phyloP scores from a whole-genome alignment of 2,797 vertebrate species.

The Nannoperca obscura region DNA sequence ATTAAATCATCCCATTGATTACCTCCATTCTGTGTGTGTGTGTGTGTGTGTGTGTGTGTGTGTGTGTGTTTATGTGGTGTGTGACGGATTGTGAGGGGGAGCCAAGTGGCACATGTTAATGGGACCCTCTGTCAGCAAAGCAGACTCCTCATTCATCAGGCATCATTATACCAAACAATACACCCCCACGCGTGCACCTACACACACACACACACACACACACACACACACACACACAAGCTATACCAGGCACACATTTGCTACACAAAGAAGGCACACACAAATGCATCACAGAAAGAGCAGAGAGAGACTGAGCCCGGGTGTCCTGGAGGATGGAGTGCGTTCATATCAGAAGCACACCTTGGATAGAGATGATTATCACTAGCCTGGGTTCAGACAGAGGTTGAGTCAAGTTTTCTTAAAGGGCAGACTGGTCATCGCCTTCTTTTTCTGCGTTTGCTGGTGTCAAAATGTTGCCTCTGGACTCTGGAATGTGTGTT shows the following conservation, averaged over 20 bases:
- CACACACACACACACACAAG: slow-evolving; percentile 21
- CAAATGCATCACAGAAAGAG: slow-evolving; percentile 34
- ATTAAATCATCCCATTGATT: slow-evolving; percentile 77
- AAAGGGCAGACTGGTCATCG: slow-evolving; percentile 29
- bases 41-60: slow-evolving; percentile 28
- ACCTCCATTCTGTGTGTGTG: slow-evolving; percentile 44
- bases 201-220: slow-evolving; percentile 27
- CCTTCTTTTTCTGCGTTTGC: slow-evolving; percentile 18
- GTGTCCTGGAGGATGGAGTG: slow-evolving; percentile 47
- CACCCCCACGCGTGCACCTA: slow-evolving; percentile 13
- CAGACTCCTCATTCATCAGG: slow-evolving; percentile 69
- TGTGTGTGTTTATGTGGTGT: slow-evolving; percentile 42
- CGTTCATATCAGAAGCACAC: slow-evolving; percentile 50
- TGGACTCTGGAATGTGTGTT: slow-evolving; percentile 24
- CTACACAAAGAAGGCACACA: slow-evolving; percentile 18
- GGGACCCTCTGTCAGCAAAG: slow-evolving; percentile 58
- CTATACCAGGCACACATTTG: neutral
- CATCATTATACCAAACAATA: slow-evolving; percentile 62
- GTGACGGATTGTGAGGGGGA: slow-evolving; percentile 55
- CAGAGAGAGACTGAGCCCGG: slow-evolving; percentile 4
- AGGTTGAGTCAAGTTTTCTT: slow-evolving; percentile 60
- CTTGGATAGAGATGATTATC: slow-evolving; percentile 51
- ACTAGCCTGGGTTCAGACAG: slow-evolving; percentile 35
- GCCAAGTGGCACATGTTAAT: slow-evolving; percentile 69
- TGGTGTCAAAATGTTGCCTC: slow-evolving; percentile 47